phyloP scores from a whole-genome alignment of 2,888 invertebrate species.

The Apodemia mormo region DNA sequence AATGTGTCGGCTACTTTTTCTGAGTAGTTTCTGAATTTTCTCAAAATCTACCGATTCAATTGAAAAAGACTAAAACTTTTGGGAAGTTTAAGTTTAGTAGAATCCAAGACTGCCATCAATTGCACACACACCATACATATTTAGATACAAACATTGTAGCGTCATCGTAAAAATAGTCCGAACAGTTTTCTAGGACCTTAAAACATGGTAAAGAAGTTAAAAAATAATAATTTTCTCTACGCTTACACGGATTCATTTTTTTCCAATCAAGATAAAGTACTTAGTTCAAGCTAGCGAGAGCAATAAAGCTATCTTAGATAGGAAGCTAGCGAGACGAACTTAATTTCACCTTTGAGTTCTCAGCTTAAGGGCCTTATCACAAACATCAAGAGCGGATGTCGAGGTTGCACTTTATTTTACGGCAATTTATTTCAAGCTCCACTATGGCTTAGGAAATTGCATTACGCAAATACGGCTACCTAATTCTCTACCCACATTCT shows the following conservation, averaged over 20 bases:
- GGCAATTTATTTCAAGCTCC: constrained; percentile 27
- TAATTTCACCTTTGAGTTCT: constrained; percentile 10
- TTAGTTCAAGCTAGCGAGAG: not conserved
- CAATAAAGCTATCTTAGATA: not conserved
- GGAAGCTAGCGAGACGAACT: not conserved
- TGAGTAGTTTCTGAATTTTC: too few species aligned
- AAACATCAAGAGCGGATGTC: constrained; percentile 18
- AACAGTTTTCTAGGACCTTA: too few species aligned
- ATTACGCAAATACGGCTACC: constrained; percentile 38
- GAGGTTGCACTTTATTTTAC: constrained; percentile 33
- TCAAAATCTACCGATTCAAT: too few species aligned
- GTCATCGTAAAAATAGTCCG: too few species aligned
- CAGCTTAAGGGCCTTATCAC: constrained; percentile 23
- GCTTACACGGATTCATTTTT: not conserved
- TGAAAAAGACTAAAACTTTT: too few species aligned
- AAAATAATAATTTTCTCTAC: not conserved
- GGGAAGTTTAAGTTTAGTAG: too few species aligned
- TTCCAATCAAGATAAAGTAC: constrained; percentile 21
- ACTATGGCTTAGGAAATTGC: constrained; percentile 33
- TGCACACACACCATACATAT: too few species aligned
- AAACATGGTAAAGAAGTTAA: too few species aligned
- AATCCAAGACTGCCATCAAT: too few species aligned
- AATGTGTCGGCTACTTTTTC: too few species aligned
- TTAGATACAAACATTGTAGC: too few species aligned
- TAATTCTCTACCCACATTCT: constrained; percentile 31